Percentiles rank a stretch among this genome's conserved stretches.
Conservation (phyloP, 92 coral and sea anemone species). For the Epizoanthus ramosus region DNA sequence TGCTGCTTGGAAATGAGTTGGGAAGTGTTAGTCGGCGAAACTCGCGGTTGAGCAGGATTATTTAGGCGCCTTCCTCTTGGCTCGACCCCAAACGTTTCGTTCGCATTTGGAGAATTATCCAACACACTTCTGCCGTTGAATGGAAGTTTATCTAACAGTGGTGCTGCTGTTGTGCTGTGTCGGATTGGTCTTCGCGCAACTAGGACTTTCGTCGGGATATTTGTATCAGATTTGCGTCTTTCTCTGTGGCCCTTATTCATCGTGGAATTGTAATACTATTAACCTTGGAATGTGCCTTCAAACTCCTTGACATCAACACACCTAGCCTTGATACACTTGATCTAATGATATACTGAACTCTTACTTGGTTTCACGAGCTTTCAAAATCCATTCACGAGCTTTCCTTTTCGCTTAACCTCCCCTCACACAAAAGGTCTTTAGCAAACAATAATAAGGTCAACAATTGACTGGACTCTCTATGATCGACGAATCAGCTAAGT, state of each 20-base stretch:
- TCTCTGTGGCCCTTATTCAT: slow-evolving; percentile 13
- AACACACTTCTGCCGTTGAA: neutral
- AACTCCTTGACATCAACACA: neutral
- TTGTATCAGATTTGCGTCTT: slow-evolving; percentile 37
- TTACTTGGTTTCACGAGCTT: neutral
- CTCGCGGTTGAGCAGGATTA: slow-evolving; percentile 5
- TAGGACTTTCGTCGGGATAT: neutral
- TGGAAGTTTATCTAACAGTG: slow-evolving; percentile 7
- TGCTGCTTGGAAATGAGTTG: neutral
- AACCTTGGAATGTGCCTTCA: neutral
- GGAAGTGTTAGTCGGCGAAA: neutral
- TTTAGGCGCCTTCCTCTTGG: neutral
- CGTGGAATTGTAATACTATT: neutral
- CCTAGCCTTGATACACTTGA: neutral
- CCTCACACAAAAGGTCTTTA: no score
- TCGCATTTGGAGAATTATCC: no score
- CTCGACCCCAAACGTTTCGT: neutral
- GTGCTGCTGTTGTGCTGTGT: slow-evolving; percentile 25
- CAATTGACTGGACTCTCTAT: no score
- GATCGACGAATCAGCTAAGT: neutral
- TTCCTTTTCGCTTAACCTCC: no score
- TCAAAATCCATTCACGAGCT: no score
- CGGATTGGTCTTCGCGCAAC: slow-evolving; percentile 31
- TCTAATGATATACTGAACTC: neutral
- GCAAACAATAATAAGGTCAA: no score